These are phyloP conservation scores for Archocentrus centrarchus DNA, from an alignment of 2,113 vertebrate species.

Conservation along the genomic window DNA sequence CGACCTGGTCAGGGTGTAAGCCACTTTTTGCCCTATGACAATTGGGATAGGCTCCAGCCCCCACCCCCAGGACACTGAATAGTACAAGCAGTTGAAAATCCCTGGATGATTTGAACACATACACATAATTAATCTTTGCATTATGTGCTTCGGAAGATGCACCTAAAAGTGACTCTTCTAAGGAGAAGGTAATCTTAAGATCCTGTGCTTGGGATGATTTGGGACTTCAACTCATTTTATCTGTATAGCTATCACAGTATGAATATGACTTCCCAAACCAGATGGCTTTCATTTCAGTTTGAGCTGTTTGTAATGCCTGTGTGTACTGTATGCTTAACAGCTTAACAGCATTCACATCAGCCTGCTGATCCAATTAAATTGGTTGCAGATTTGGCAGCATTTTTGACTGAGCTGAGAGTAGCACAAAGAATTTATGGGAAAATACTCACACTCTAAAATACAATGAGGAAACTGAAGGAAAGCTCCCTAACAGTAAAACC, in stretches of 20 bases:
- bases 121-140: background rate
- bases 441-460: background rate
- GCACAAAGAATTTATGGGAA: slow-evolving; percentile 16
- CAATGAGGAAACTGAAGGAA: background rate
- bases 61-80: background rate
- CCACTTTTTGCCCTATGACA: no score
- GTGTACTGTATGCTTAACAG: slow-evolving; percentile 26
- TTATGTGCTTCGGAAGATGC: background rate
- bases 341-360: slow-evolving; percentile 11
- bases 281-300: slow-evolving; percentile 29
- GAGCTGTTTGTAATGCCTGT: background rate
- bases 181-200: background rate
- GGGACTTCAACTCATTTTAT: background rate
- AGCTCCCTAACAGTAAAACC: slow-evolving; percentile 4
- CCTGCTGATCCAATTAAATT: slow-evolving; percentile 43
- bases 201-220: background rate
- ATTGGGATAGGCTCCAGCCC: no score
- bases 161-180: slow-evolving; percentile 3
- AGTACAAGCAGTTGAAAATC: background rate
- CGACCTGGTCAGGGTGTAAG: no score
- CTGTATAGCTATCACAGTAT: background rate
- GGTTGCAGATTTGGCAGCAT: slow-evolving; percentile 15
- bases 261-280: slow-evolving; percentile 5
- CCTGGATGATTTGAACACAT: background rate
- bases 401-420: background rate